phyloP scores from a whole-genome alignment of 1,140 invertebrate genomes.

The Diprion similis region DNA sequence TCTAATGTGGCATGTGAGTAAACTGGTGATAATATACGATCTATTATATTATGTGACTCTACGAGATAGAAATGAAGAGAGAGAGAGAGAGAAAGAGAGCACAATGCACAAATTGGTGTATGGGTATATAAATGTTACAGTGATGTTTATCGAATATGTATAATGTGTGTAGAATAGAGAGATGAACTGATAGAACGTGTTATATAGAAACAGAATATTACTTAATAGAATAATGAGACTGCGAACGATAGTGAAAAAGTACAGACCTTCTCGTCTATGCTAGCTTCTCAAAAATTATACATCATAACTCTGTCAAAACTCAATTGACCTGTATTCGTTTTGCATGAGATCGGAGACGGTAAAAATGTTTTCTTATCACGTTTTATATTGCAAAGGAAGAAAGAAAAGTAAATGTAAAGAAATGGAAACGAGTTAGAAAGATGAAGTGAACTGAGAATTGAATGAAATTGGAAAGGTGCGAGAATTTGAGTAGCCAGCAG shows the following conservation, averaged over 20 bases:
- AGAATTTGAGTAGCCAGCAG: slow-evolving; percentile 39
- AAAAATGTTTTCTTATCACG: no score
- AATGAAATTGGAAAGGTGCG: no score
- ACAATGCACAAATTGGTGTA: slow-evolving; percentile 36
- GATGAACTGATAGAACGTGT: slow-evolving; percentile 26
- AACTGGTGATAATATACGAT: no score
- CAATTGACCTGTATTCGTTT: no score
- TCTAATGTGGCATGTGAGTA: no score
- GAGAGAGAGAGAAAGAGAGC: slow-evolving; percentile 28
- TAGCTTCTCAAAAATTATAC: slow-evolving; percentile 34
- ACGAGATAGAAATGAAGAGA: no score
- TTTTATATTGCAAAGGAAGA: no score
- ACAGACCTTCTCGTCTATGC: slow-evolving; percentile 50
- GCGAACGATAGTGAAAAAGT: slow-evolving; percentile 49
- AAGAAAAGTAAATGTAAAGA: no score
- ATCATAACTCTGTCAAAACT: background rate
- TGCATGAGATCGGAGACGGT: background rate
- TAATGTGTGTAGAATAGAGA: slow-evolving; percentile 18
- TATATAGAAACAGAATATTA: slow-evolving; percentile 28
- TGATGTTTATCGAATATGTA: no score
- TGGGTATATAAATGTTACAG: slow-evolving; percentile 30
- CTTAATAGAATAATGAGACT: slow-evolving; percentile 35
- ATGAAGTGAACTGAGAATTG: no score
- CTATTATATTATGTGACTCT: no score
- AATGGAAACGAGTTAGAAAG: no score